Evolutionary conservation across 2,113 vertebrate genomes (phyloP).

Genomic region (Ammodytes dubius): DNA sequence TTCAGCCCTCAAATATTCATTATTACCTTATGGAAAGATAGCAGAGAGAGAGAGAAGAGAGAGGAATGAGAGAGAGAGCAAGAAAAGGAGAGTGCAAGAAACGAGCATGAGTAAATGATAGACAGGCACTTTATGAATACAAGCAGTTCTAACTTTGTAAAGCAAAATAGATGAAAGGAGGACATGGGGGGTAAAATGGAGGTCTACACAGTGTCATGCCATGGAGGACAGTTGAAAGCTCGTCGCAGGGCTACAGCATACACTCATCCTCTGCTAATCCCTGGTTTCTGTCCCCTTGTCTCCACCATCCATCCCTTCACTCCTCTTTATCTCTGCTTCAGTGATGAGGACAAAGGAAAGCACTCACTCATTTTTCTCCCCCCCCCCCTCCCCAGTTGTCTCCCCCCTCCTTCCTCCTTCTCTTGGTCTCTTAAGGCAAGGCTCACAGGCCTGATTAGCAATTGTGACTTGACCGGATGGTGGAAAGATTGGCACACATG

Average conservation of each 20-base stretch:
- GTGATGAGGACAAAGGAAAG: constrained; percentile 82
- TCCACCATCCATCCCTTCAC: constrained; percentile 79
- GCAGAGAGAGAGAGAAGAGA: constrained; percentile 51
- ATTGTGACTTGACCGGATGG: constrained; percentile 81
- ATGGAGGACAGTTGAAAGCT: constrained; percentile 79
- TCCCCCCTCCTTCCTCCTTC: constrained; percentile 28
- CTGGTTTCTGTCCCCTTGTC: constrained; percentile 71
- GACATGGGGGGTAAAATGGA: constrained; percentile 59
- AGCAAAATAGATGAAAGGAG: constrained; percentile 73
- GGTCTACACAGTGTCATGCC: constrained; percentile 76
- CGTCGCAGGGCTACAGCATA: constrained; percentile 57
- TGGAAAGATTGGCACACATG: constrained; percentile 75
- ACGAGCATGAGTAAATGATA: constrained; percentile 59
- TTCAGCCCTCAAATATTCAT: constrained; percentile 80
- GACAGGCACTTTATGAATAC: constrained; percentile 69
- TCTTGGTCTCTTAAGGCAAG: constrained; percentile 73
- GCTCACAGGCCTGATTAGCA: constrained; percentile 80
- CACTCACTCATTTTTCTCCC: constrained; percentile 81
- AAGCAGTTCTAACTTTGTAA: constrained; percentile 68
- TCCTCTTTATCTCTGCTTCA: constrained; percentile 82
- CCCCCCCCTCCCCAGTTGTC: constrained; percentile 44
- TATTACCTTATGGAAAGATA: constrained; percentile 75
- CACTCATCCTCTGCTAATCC: constrained; percentile 76
- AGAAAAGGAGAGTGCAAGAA: constrained; percentile 40
- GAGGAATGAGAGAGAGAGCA: constrained; percentile 38